A percentile compares a stretch with the other conserved stretches of the same genome.
These are phyloP conservation scores for Equus quagga DNA, from an alignment of 2,113 vertebrate genomes.

Conservation along the genomic window DNA sequence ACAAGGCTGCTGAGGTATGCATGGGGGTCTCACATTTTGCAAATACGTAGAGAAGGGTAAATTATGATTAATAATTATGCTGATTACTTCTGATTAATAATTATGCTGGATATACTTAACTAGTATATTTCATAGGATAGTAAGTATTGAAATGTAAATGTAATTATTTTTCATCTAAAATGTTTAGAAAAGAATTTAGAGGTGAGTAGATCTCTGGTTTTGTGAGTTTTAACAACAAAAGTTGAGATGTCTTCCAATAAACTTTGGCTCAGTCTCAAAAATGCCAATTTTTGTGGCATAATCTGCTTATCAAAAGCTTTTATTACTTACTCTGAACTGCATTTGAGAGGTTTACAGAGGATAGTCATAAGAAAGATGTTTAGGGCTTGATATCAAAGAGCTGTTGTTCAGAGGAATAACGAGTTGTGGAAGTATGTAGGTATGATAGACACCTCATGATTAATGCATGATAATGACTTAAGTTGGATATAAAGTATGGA, in stretches of 20 bases:
- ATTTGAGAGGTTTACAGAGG: neutral
- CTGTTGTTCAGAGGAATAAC: neutral
- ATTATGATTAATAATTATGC: neutral
- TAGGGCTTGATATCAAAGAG: neutral
- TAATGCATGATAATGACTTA: neutral
- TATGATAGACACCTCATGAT: neutral
- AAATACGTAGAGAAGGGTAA: slow-evolving; percentile 57
- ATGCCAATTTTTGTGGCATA: neutral
- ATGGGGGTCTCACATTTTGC: slow-evolving; percentile 67
- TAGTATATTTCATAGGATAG: neutral
- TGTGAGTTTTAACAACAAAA: neutral
- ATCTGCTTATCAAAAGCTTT: neutral
- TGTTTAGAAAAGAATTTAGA: neutral
- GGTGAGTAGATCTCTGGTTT: neutral
- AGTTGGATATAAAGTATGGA: neutral
- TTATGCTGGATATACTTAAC: neutral
- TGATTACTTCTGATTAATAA: neutral
- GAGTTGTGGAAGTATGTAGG: neutral
- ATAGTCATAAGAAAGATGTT: neutral
- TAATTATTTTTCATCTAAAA: neutral
- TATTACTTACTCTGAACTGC: neutral
- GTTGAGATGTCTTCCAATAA: neutral
- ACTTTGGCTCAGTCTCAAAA: neutral
- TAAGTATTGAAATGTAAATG: neutral
- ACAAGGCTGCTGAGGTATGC: slow-evolving; percentile 36